Evolutionary conservation across 2,113 vertebrate genomes (phyloP).

Genomic region (Papio anubis): DNA sequence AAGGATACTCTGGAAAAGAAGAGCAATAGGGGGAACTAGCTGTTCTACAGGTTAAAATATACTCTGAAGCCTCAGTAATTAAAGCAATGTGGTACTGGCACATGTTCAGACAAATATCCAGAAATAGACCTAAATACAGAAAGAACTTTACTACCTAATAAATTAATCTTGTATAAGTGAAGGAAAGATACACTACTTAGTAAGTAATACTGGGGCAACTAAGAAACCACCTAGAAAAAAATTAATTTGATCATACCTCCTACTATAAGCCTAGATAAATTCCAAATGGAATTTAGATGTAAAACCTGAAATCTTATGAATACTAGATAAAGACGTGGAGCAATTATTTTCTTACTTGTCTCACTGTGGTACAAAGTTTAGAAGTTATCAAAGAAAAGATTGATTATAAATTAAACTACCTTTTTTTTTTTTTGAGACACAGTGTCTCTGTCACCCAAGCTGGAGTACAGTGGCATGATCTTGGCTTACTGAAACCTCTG

Average conservation of each 20-base stretch:
- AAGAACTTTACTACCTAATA: background rate
- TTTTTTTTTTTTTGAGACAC: background rate
- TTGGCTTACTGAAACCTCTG: background rate
- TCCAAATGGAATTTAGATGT: background rate
- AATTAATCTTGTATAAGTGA: accelerated
- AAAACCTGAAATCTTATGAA: background rate
- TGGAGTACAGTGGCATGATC: background rate
- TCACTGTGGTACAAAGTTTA: background rate
- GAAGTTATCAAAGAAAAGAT: background rate
- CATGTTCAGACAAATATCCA: background rate
- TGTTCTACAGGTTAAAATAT: background rate
- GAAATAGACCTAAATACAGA: too few relatives aligned
- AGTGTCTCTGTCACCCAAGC: background rate
- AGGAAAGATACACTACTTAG: background rate
- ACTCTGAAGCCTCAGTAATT: background rate
- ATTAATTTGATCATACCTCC: background rate
- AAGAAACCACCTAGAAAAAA: background rate
- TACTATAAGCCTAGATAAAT: background rate
- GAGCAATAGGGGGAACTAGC: background rate
- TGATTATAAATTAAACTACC: background rate
- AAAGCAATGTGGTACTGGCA: too few relatives aligned
- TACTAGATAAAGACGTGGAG: background rate
- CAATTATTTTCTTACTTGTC: background rate
- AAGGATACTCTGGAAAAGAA: background rate
- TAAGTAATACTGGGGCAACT: background rate